Evolutionary conservation across 2,888 invertebrate genomes (phyloP).

Genomic region (Pachliopta kotzebuea): DNA sequence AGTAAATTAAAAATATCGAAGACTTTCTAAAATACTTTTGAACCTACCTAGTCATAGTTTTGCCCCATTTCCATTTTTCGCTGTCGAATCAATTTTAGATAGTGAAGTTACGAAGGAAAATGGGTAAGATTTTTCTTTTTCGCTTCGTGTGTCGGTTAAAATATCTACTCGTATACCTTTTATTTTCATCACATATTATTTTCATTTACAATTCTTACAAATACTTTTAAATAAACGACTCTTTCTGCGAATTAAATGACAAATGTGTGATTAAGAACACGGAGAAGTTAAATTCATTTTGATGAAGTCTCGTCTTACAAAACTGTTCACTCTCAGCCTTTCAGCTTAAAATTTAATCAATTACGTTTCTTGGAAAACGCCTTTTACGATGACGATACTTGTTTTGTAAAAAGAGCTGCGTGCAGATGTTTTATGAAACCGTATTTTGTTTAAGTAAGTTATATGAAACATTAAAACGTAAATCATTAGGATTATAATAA

Average conservation of each 20-base stretch:
- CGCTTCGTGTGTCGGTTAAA: too few species aligned
- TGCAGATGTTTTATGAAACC: background rate
- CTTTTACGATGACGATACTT: background rate
- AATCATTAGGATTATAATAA: background rate
- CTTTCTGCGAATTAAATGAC: too few species aligned
- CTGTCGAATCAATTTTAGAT: too few species aligned
- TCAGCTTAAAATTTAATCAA: conserved; percentile 1
- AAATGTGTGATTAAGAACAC: background rate
- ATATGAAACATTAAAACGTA: background rate
- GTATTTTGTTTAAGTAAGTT: background rate
- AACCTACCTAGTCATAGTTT: too few species aligned
- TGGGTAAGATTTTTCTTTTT: too few species aligned
- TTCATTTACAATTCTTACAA: too few species aligned
- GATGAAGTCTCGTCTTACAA: background rate
- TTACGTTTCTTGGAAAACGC: background rate
- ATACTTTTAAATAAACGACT: too few species aligned
- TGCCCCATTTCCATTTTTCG: conserved; percentile 5
- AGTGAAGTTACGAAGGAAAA: too few species aligned
- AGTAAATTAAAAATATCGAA: too few species aligned
- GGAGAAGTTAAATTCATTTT: background rate
- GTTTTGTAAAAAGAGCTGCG: background rate
- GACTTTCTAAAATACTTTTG: background rate
- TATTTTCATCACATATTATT: too few species aligned
- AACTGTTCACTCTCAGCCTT: conserved; percentile 2
- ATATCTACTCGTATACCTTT: too few species aligned